These are phyloP conservation scores for Neoarius graeffei DNA, from an alignment of 2,113 vertebrate species.

Conservation along the genomic window DNA sequence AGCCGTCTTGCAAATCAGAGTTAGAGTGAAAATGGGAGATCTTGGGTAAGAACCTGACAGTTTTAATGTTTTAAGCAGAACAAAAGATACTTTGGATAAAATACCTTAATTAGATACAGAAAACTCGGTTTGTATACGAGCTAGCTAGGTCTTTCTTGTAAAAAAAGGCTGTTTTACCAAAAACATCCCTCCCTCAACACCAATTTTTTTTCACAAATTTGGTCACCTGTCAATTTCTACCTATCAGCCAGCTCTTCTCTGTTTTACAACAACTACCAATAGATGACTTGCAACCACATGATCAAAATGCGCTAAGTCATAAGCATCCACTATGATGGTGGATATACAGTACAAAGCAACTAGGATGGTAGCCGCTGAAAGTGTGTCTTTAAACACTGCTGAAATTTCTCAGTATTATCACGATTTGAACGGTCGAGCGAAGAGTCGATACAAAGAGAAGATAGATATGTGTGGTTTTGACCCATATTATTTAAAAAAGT, in stretches of 20 bases:
- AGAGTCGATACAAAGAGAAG: too few relatives aligned
- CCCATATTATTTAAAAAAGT: too few relatives aligned
- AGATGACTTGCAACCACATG: too few relatives aligned
- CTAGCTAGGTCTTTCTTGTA: background rate
- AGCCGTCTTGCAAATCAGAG: conserved; percentile 30
- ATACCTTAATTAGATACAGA: background rate
- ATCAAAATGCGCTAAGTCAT: too few relatives aligned
- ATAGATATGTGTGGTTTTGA: too few relatives aligned
- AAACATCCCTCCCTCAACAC: too few relatives aligned
- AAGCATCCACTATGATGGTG: too few relatives aligned
- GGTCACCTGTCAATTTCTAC: background rate
- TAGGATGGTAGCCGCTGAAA: too few relatives aligned
- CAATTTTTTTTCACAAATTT: background rate
- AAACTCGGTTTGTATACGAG: background rate
- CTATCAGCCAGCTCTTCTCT: too few relatives aligned
- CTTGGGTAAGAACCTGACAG: background rate
- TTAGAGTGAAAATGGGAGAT: conserved; percentile 25
- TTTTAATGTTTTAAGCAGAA: background rate
- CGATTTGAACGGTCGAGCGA: too few relatives aligned
- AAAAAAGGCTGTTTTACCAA: background rate
- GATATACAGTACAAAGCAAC: background rate
- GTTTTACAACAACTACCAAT: background rate
- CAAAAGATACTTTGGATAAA: background rate
- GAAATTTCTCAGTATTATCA: too few relatives aligned
- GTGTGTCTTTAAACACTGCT: too few relatives aligned